Evolutionary conservation across 30 jellyfish, hydroid and myxozoan species (phyloP), one percentile per base, ranked within the genome.

Genomic region (Haliclystus octoradiatus): DNA sequence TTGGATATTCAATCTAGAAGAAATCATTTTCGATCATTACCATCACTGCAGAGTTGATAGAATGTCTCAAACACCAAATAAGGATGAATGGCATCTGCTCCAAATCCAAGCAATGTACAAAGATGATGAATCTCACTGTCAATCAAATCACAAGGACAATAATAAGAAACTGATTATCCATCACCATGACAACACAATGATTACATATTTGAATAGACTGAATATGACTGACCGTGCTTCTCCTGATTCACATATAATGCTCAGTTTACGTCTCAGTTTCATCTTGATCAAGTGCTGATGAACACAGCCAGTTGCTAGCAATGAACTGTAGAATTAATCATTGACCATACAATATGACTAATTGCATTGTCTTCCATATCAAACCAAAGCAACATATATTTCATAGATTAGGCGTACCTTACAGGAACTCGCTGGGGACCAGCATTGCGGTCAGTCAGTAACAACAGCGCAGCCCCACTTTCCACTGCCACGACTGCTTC

Each of bases 31-130:
- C 26, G 31, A 57, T 57, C 5, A 7, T 29, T 26, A 79, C 93
- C 93, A 35, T 50, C 79, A 28, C 71, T 80, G n/a, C 80, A 23
- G 25, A 79, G 84, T 50, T 79, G 69, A 51, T 81, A 70, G 80
- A 79, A 79, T 5, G 93, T 79, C 66, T 79, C 93, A 65, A 79
- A 79, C 2, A 79, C 93, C 75, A 79, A 26, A 34, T 79, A 79
- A 12, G 93, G 93, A 35, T 81, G 70, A 26, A 79, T 50, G 14
- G 93, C 93, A 71, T 79, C 93, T 2, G 93, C 93, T 0, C 93
- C 93, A 50, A 52, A 79, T 0, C 93, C 93, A 35, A 79, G 84
- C 4, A 79, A 49, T 2, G 68, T 30, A 31, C 93, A 70, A 4
- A 79, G 40, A 47, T 79, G 93, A 50, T 79, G 93, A 29, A 79